Conservation (phyloP, 1,140 invertebrate species). For the Scaptomyza montana region DNA sequence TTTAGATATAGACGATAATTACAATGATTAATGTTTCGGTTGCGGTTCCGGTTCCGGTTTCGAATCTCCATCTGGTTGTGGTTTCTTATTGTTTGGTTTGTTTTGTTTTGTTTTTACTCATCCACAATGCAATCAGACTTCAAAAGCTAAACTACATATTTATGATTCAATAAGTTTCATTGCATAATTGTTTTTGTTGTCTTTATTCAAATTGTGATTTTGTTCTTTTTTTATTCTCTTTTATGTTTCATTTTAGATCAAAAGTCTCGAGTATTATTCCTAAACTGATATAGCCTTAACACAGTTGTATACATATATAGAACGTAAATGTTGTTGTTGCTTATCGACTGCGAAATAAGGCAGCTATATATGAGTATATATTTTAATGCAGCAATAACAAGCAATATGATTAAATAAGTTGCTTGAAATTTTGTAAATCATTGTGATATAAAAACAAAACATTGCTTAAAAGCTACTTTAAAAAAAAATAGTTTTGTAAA, state of each 20-base stretch:
- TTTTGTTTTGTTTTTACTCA: neutral
- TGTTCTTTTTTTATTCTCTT: slow-evolving; percentile 46
- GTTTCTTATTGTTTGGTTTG: slow-evolving; percentile 9
- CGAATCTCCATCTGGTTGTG: slow-evolving; percentile 16
- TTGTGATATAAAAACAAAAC: slow-evolving; percentile 2
- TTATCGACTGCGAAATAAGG: neutral
- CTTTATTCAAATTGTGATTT: slow-evolving; percentile 32
- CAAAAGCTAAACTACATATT: neutral
- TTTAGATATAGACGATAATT: neutral
- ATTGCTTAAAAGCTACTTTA: neutral
- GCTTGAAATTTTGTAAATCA: too few relatives aligned
- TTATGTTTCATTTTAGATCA: slow-evolving; percentile 80
- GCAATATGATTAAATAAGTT: too few relatives aligned
- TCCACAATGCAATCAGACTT: slow-evolving; percentile 17
- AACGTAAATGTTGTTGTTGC: neutral
- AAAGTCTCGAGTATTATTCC: slow-evolving; percentile 73
- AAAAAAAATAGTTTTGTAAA: slow-evolving; percentile 3
- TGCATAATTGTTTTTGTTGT: neutral
- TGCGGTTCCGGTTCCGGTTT: slow-evolving; percentile 7
- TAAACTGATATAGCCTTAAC: slow-evolving; percentile 23
- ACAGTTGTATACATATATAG: neutral
- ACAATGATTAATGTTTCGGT: neutral
- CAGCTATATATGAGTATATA: too few relatives aligned
- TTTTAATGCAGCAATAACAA: too few relatives aligned
- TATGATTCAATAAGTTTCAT: neutral